Conservation (phyloP, 2,797 vertebrate species). For the Nannoperca australis region DNA sequence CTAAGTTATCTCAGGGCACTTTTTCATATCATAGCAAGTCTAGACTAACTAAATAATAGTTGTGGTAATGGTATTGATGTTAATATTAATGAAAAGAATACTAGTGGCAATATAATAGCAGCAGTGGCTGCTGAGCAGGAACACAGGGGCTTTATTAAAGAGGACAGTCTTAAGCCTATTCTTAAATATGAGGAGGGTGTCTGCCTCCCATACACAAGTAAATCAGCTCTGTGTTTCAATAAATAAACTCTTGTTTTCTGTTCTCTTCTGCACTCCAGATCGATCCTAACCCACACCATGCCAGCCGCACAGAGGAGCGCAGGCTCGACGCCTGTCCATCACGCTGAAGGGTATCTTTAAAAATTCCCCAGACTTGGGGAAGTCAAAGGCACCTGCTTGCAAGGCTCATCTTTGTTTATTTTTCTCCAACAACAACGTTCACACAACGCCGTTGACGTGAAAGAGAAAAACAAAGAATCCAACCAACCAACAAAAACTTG, state of each 20-base stretch:
- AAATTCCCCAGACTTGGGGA: slow-evolving; percentile 65
- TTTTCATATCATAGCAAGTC: too few relatives aligned
- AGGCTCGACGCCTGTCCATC: slow-evolving; percentile 93
- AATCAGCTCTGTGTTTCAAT: slow-evolving; percentile 7
- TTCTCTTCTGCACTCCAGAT: slow-evolving; percentile 82
- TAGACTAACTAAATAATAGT: too few relatives aligned
- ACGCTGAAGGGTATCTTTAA: slow-evolving; percentile 86
- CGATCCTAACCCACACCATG: slow-evolving; percentile 95
- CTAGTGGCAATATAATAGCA: too few relatives aligned
- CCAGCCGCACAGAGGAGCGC: slow-evolving; percentile 85
- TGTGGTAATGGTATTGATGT: too few relatives aligned
- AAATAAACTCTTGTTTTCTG: slow-evolving; percentile 22
- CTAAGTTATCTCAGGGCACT: too few relatives aligned
- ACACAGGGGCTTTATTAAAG: too few relatives aligned
- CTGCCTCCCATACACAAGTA: background rate
- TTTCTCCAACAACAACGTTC: slow-evolving; percentile 71
- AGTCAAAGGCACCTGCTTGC: slow-evolving; percentile 66
- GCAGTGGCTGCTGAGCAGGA: too few relatives aligned
- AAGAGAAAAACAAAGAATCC: slow-evolving; percentile 77
- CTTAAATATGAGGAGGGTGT: too few relatives aligned
- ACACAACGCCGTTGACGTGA: slow-evolving; percentile 79
- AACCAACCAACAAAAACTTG: slow-evolving; percentile 74
- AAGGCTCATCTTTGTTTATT: slow-evolving; percentile 77
- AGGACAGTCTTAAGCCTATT: too few relatives aligned
- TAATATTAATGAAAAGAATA: too few relatives aligned